Evolutionary conservation across 2,888 invertebrate species (phyloP).

Genomic region (Helobdella robusta): DNA sequence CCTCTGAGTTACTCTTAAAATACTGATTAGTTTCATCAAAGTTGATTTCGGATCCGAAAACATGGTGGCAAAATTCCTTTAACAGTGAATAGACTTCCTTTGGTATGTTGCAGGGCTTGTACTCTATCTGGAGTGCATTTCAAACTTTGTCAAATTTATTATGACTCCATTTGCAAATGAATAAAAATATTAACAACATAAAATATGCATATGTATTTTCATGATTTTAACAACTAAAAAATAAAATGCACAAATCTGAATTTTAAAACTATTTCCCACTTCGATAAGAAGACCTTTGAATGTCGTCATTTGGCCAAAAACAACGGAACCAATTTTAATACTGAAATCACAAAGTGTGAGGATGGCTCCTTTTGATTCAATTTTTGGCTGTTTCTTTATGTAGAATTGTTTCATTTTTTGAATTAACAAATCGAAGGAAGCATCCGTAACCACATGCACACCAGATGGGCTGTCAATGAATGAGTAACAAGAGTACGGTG

Average conservation of each 20-base stretch:
- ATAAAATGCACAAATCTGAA: background rate
- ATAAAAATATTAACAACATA: background rate
- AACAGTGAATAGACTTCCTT: conserved; percentile 81
- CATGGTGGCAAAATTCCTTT: conserved; percentile 79
- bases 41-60: conserved; percentile 71
- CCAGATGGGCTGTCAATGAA: conserved; percentile 65
- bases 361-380: conserved; percentile 48
- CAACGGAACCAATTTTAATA: conserved; percentile 82
- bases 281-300: conserved; percentile 88
- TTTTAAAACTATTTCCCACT: conserved; percentile 50
- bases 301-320: conserved; percentile 67
- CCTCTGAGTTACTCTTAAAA: conserved; percentile 61
- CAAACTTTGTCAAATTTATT: too few species aligned
- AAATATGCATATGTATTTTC: background rate
- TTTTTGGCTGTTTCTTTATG: conserved; percentile 60
- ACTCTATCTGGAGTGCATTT: conserved; percentile 62
- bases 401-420: conserved; percentile 78
- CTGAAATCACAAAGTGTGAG: conserved; percentile 65
- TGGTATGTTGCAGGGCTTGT: conserved; percentile 77
- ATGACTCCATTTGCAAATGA: background rate
- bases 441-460: conserved; percentile 78
- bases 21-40: conserved; percentile 53
- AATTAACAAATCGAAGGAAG: conserved; percentile 79
- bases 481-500: conserved; percentile 85
- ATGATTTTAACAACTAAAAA: background rate